phyloP scores from a whole-genome alignment of 2,113 vertebrate species.

The Ciconia boyciana region DNA sequence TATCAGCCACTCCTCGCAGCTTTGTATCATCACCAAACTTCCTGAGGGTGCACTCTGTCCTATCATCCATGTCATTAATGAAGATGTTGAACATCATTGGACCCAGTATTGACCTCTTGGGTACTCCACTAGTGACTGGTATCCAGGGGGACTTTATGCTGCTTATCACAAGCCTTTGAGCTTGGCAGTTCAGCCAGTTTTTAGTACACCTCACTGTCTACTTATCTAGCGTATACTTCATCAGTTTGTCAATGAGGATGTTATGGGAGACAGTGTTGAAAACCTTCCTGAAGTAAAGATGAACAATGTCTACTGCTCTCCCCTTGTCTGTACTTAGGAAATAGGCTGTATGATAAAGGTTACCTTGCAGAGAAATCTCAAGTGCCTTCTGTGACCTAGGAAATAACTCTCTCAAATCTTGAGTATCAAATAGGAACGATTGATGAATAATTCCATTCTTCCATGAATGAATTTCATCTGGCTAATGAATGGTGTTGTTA shows the following conservation, averaged over 20 bases:
- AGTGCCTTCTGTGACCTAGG: not conserved
- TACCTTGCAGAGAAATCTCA: not conserved
- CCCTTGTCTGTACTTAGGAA: not conserved
- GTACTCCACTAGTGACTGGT: not conserved
- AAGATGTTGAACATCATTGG: not conserved
- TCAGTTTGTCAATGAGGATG: not conserved
- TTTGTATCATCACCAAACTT: not conserved
- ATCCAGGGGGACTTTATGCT: not conserved
- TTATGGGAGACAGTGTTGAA: not conserved
- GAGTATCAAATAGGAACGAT: not conserved
- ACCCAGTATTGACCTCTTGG: not conserved
- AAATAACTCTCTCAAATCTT: not conserved
- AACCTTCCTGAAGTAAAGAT: not conserved
- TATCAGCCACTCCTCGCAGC: not conserved
- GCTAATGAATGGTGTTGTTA: not conserved
- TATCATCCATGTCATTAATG: not conserved
- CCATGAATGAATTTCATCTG: not conserved
- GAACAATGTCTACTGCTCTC: not conserved
- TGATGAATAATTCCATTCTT: not conserved
- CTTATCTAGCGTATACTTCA: not conserved
- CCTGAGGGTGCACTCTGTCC: not conserved
- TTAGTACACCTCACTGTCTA: not conserved
- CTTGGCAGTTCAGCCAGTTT: not conserved
- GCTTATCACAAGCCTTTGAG: not conserved
- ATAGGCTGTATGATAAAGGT: not conserved